Evolutionary conservation across 2,888 invertebrate species (phyloP).

Genomic region (Ctenicera cuprea): DNA sequence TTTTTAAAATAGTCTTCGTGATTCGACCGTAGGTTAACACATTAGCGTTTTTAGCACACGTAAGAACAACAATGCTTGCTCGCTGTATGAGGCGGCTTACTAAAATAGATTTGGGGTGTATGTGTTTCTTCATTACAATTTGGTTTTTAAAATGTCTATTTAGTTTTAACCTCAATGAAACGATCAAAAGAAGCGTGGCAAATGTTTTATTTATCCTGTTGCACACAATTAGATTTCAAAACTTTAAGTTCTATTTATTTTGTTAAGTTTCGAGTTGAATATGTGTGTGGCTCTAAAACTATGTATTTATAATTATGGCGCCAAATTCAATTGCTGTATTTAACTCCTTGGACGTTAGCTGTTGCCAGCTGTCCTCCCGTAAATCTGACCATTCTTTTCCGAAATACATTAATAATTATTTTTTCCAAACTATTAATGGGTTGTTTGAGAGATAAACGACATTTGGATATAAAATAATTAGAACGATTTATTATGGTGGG

Average conservation of each 20-base stretch:
- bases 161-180: slow-evolving; percentile 11
- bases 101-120: slow-evolving; percentile 25
- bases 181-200: slow-evolving; percentile 12
- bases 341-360: slow-evolving; percentile 24
- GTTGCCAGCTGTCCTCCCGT: slow-evolving; percentile 38
- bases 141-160: slow-evolving; percentile 23
- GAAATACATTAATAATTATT: slow-evolving; percentile 15
- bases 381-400: slow-evolving; percentile 26
- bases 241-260: slow-evolving; percentile 17
- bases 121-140: slow-evolving; percentile 22
- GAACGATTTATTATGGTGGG: neutral
- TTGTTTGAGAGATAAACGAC: slow-evolving; percentile 1
- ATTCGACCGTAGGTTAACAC: neutral
- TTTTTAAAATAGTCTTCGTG: neutral
- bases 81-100: slow-evolving; percentile 7
- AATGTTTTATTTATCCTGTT: slow-evolving; percentile 6
- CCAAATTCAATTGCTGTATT: slow-evolving; percentile 36
- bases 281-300: neutral
- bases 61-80: slow-evolving; percentile 22
- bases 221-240: neutral
- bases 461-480: slow-evolving; percentile 7
- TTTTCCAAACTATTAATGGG: slow-evolving; percentile 24
- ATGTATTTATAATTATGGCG: slow-evolving; percentile 31
- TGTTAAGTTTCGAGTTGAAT: slow-evolving; percentile 12
- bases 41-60: slow-evolving; percentile 17